phyloP scores from a whole-genome alignment of 2,888 invertebrate genomes.

The Leistus spinibarbis region DNA sequence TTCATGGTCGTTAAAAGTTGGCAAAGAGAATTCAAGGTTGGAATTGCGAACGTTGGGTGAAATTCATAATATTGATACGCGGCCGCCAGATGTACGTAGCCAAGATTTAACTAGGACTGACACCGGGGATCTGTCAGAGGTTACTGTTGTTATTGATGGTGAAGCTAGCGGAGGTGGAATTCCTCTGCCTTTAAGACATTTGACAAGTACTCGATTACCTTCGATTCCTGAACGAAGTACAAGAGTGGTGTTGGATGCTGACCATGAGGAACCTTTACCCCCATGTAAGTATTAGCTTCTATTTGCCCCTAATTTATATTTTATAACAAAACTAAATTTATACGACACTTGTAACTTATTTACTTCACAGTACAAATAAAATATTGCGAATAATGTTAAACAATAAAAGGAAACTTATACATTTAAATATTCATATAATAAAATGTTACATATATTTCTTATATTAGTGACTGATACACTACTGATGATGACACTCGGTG shows the following conservation, averaged over 20 bases:
- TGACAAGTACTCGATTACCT: conserved; percentile 76
- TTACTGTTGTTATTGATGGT: conserved; percentile 53
- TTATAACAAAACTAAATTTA: no score
- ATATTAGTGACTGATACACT: no score
- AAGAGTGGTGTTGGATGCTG: conserved; percentile 56
- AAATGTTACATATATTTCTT: no score
- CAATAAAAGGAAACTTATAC: no score
- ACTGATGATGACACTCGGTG: no score
- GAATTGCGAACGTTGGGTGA: conserved; percentile 65
- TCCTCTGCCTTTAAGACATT: conserved; percentile 69
- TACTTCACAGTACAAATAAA: no score
- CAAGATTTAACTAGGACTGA: conserved; percentile 46
- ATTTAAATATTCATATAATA: no score
- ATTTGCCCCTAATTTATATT: not conserved
- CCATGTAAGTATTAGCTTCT: conserved; percentile 66
- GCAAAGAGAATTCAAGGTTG: conserved; percentile 56
- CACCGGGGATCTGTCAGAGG: conserved; percentile 46
- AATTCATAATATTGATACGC: conserved; percentile 60
- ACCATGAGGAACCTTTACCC: conserved; percentile 82
- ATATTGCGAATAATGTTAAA: no score
- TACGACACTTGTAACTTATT: no score
- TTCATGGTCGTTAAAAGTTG: conserved; percentile 46
- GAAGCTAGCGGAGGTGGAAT: conserved; percentile 58
- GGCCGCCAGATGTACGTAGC: conserved; percentile 54
- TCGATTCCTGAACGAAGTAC: conserved; percentile 78